These are phyloP conservation scores for Trididemnum nubilum DNA, from an alignment of 23 tunicate species.

Conservation along the genomic window DNA sequence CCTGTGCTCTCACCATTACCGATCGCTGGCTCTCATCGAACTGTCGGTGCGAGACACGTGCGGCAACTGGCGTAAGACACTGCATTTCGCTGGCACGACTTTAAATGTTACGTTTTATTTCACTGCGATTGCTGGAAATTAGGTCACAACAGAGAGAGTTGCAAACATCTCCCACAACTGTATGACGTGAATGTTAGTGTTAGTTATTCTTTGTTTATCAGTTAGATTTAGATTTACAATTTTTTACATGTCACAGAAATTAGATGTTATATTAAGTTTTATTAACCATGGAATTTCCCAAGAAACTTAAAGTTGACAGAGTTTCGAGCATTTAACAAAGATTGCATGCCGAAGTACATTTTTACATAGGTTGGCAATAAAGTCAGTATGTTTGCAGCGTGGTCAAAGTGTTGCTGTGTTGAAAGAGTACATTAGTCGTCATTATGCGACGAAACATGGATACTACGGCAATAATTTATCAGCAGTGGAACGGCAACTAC, in stretches of 20 bases:
- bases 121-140: slow-evolving; percentile 28
- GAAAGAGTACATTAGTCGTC: slow-evolving; percentile 70
- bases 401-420: slow-evolving; percentile 62
- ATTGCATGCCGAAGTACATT: slow-evolving; percentile 74
- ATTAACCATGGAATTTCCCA: slow-evolving; percentile 55
- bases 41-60: slow-evolving; percentile 20
- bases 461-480: slow-evolving; percentile 67
- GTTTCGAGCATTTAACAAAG: slow-evolving; percentile 76
- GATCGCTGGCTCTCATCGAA: slow-evolving; percentile 22
- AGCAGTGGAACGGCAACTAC: slow-evolving; percentile 71
- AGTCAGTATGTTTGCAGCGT: slow-evolving; percentile 49
- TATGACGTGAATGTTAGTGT: slow-evolving; percentile 23
- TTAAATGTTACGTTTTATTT: slow-evolving; percentile 15
- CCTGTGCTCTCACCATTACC: slow-evolving; percentile 2
- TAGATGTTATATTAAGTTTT: slow-evolving; percentile 19
- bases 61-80: slow-evolving; percentile 30
- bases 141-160: slow-evolving; percentile 19
- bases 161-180: slow-evolving; percentile 17
- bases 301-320: slow-evolving; percentile 83
- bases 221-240: neutral
- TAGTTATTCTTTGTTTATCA: neutral
- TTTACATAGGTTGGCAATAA: slow-evolving; percentile 60
- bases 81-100: slow-evolving; percentile 19
- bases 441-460: slow-evolving; percentile 66
- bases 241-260: slow-evolving; percentile 7